Percentiles rank a stretch among this genome's conserved stretches.
Conservation (phyloP, 2,797 vertebrate genomes). For the Percopsis omiscomaycus region DNA sequence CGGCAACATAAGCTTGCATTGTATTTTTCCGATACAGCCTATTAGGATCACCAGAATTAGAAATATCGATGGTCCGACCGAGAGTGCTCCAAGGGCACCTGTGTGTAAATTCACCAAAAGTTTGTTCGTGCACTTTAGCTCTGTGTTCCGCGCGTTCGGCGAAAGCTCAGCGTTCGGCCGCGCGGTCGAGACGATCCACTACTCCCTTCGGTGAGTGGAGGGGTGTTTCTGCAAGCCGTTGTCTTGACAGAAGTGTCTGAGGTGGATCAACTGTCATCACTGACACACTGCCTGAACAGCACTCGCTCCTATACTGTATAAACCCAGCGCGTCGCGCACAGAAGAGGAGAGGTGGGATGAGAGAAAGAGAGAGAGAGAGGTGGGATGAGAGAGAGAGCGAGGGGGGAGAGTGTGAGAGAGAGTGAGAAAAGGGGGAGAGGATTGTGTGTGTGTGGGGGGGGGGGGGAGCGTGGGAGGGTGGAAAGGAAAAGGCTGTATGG, state of each 20-base stretch:
- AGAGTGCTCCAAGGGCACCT: not conserved
- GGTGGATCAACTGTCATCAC: not conserved
- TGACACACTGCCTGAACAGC: not conserved
- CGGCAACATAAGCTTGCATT: conserved; percentile 60
- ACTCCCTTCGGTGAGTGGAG: too few relatives aligned
- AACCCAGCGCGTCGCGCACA: too few relatives aligned
- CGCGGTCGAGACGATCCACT: too few relatives aligned
- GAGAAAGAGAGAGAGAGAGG: not conserved
- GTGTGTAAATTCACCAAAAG: conserved; percentile 37
- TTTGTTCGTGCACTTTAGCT: conserved; percentile 5
- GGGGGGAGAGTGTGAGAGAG: not conserved
- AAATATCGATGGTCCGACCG: not conserved
- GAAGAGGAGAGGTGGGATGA: not conserved
- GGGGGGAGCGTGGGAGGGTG: too few relatives aligned
- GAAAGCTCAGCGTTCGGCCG: too few relatives aligned
- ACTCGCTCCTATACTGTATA: too few relatives aligned
- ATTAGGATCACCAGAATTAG: not conserved
- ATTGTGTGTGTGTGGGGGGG: too few relatives aligned
- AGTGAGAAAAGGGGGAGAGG: not conserved
- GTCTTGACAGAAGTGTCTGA: not conserved
- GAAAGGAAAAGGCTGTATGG: too few relatives aligned
- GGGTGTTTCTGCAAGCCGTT: conserved; percentile 13
- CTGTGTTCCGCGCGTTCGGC: too few relatives aligned
- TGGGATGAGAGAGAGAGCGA: not conserved
- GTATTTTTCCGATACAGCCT: not conserved